Evolutionary conservation across 2,113 vertebrate species (phyloP), one percentile per base, ranked within the genome.

Genomic region (Ptilorrhoa leucosticta): DNA sequence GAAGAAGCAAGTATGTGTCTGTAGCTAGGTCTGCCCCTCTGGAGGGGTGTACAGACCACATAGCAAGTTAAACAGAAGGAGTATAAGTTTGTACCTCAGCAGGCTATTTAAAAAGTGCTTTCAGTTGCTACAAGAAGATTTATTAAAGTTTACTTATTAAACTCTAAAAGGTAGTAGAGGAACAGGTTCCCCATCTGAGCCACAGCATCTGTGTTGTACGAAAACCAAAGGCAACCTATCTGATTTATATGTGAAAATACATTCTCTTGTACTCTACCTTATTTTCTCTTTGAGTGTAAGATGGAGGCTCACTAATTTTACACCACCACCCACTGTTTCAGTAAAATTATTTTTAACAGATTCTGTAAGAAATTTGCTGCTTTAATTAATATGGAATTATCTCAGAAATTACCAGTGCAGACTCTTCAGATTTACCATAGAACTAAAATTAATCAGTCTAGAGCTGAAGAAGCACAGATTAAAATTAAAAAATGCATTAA

Each of bases 301-400:
- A 93, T 77, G 48, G 66, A 87, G 89, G 47, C 86, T 94, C 60
- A 56, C 30, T 90, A 83, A 58, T 94, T 95, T 89, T 92, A 77
- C 37, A 94, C 1, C 44, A 56, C 79, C 72, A 70, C 83, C 92
- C 42, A 79, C 79, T 90, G 75, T 90, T 93, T 66, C 63, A 64
- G 31, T 90, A 73, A 93, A 93, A 86, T 83, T 51, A 58, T 95
- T 94, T 94, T 90, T 53, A 73, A 63, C 61, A 90, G 33, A 61
- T 90, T 72, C 71, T 80, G 28, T 79, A 88, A 73, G 70, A 94
- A 95, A 91, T 79, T 83, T 77, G 50, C 66, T 61, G 40, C 58
- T 91, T 96, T 87, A 91, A 95, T 93, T 94, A 97, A 47, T 87
- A 37, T 3, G 54, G 75, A 80, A 83, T 95, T 93, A 85, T 90